phyloP scores from a whole-genome alignment of 1,140 invertebrate species.

The Akabosia matsudoensis region DNA sequence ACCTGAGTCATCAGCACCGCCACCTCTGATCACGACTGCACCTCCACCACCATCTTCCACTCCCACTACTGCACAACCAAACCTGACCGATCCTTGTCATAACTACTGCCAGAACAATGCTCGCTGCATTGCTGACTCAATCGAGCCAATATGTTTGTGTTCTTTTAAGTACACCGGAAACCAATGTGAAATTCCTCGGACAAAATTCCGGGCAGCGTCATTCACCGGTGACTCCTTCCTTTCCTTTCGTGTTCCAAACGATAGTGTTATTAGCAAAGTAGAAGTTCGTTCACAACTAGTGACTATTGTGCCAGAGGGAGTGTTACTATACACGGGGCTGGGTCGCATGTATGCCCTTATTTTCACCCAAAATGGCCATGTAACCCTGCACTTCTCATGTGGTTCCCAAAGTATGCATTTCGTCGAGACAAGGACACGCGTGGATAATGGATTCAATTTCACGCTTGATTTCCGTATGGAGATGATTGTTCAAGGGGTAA shows the following conservation, averaged over 20 bases:
- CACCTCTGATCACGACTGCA: not conserved
- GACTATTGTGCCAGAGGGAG: slow-evolving; percentile 41
- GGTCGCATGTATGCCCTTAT: slow-evolving; percentile 40
- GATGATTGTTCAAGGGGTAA: slow-evolving; percentile 22
- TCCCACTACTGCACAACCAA: not conserved
- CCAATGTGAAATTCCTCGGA: slow-evolving; percentile 30
- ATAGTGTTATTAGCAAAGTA: slow-evolving; percentile 1
- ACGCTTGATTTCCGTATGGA: slow-evolving; percentile 42
- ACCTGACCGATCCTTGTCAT: slow-evolving; percentile 33
- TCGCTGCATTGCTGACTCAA: slow-evolving; percentile 30
- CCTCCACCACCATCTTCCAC: slow-evolving; percentile 7
- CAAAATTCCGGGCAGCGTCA: slow-evolving; percentile 33
- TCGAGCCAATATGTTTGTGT: slow-evolving; percentile 40
- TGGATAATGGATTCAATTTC: slow-evolving; percentile 46
- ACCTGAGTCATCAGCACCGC: not conserved
- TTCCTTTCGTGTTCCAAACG: slow-evolving; percentile 31
- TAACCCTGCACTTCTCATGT: slow-evolving; percentile 46
- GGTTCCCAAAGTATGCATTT: slow-evolving; percentile 46
- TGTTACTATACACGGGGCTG: slow-evolving; percentile 24
- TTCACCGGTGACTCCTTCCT: slow-evolving; percentile 44
- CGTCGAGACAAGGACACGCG: slow-evolving; percentile 45
- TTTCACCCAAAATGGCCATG: slow-evolving; percentile 39
- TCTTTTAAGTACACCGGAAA: slow-evolving; percentile 40
- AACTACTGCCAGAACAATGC: slow-evolving; percentile 46
- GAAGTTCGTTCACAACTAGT: slow-evolving; percentile 32